Evolutionary conservation across 2,113 vertebrate genomes (phyloP), one percentile per base, ranked within the genome.

Genomic region (Calcarius ornatus): DNA sequence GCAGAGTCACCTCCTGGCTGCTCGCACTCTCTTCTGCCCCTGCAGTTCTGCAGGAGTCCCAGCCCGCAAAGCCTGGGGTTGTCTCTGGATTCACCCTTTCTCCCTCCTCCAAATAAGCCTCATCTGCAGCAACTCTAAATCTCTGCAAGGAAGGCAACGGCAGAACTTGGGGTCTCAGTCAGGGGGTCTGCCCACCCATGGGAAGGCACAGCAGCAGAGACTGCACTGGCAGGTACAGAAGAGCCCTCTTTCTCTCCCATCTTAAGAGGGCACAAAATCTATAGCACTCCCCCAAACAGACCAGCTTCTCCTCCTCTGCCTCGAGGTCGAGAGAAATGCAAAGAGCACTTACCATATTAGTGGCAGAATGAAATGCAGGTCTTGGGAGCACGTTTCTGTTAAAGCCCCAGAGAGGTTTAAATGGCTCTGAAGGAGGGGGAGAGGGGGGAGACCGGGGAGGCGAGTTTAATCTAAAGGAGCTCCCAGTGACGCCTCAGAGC

Each of bases 261-360:
- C 81, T 71, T 47, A 50, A 37, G 70, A 89, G 86, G 65, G 92
- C 45, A 90, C 90, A 70, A 70, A 86, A 90, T 37, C 54, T 63
- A 10, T 42, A 88, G 66, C 92, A 48, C 66, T 50, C 56, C 57
- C 78, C 68, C 84, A 64, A 7, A 79, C 54, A 53, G 40, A 93
- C 33, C 71, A 64, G 42, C 61, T 81, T 65, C 82, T 88, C 79
- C 40, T 94, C 78, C 63, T 40, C 84, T 88, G 81, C 82, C 45
- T 66, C 69, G 77, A 85, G 84, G 73, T 94, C 73, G 86, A 82
- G 31, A 95, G 65, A 95, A 93, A 72, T 88, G 81, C 92, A 92
- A 73, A 89, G 66, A 90, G 82, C 91, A 98, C 98, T 99, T 97
- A 99, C 98, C 98, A 98, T 98, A 72, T 88, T 94, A 97, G 94